Evolutionary conservation across 2,797 vertebrate species (phyloP), one percentile per base, ranked within the genome.

Genomic region (Silurus aristotelis): DNA sequence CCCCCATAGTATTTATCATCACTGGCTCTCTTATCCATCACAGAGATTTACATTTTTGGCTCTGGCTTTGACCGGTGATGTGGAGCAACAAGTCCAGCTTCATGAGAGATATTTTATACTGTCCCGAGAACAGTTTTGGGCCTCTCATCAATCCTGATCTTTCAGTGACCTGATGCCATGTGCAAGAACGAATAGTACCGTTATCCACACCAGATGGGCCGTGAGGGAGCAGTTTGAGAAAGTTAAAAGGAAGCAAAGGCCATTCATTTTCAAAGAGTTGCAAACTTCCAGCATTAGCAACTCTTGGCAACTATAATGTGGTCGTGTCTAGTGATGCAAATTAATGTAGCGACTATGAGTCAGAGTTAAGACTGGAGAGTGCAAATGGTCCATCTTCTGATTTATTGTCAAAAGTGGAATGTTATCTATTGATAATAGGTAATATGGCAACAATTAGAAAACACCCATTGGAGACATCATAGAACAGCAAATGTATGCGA

Each of bases 161-260:
- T 64, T 10, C 60, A 75, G 19, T 13, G 66, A n/a, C n/a, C 61
- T 71, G 38, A 31, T 83, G 79, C 22, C 84, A 63, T 19, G 15
- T 58, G n/a, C 73, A 63, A 22, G 22, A 87, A 87, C 70, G 25
- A 55, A 88, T 67, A 78, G 85, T 14, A 81, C 83, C 38, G 71
- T 81, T 87, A 88, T 86, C 66, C 63, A 64, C 83, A 81, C 77
- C 83, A 83, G 66, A 79, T 63, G 46, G 52, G 52, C 20, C 9
- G 14, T 13, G 48, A 55, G 76, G 38, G 58, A 58, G 52, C 75
- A 48, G 87, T 83, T 82, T 82, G 25, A 82, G 27, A 43, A 38
- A 5, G 22, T n/a, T n/a, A 43, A 43, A 10, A 12, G 17, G 43
- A 67, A 60, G 60, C 13, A 52, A 20, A 63, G 19, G 12, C 43